Evolutionary conservation across 2,888 invertebrate species (phyloP), one percentile per base, ranked within the genome.

Genomic region (Limnephilus auricula): DNA sequence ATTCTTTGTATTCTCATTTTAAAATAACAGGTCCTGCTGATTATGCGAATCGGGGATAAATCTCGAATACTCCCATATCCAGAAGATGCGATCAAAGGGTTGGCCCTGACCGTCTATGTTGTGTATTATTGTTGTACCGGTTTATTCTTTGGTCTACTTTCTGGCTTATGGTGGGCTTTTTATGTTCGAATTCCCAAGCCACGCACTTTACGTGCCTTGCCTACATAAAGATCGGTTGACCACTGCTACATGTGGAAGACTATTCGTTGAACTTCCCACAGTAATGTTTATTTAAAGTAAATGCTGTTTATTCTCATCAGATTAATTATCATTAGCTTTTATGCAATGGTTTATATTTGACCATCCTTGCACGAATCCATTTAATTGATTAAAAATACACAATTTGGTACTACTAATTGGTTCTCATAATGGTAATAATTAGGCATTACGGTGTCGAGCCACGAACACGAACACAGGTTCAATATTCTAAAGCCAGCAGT

Each of bases 71-170:
- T 65, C 50, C 65, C 65, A 25, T 25, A 65, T 65, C 65, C 65
- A 65, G 9, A n/a, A n/a, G 85, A 40, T 85, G 13, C n/a, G 85
- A 40, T 34, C 78, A n/a, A 30, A 79, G 89, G 89, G 89, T 89
- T 90, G 90, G 79, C 87, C 90, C n/a, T 90, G 90, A 82, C 87
- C 90, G 85, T 90, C 90, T 37, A 25, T 40, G 4, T 65, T n/a
- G n/a, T n/a, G n/a, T n/a, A n/a, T 25, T 65, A 65, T 65, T 65
- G 65, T 65, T 65, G 65, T 80, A 32, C 80, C 80, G 80, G 80
- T 80, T 80, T 80, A 65, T 65, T 65, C 25, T 65, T 65, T 65
- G 65, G 65, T 65, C 65, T 65, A 65, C 65, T 25, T 65, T n/a
- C n/a, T n/a, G 65, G 65, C 65, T 65, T 65, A 50, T 50, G 45